phyloP scores from a whole-genome alignment of 2,888 invertebrate genomes.

The Polydrusus tereticollis region DNA sequence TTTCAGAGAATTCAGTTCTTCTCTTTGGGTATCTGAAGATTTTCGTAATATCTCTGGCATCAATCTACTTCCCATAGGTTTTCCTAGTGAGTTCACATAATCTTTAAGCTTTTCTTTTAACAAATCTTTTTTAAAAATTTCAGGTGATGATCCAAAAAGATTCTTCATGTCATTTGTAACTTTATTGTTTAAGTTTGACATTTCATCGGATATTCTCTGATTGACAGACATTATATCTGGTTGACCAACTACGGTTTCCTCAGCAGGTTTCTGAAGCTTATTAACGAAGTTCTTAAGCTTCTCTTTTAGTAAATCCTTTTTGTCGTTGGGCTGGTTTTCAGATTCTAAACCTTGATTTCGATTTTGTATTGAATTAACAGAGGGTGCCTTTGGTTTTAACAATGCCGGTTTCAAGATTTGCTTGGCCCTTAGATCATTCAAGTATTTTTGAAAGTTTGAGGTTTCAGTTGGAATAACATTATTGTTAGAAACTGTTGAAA shows the following conservation, averaged over 20 bases:
- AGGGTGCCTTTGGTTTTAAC: slow-evolving; percentile 13
- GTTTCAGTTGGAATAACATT: background rate
- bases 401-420: background rate
- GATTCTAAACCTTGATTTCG: background rate
- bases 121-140: slow-evolving; percentile 5
- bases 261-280: slow-evolving; percentile 20
- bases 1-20: slow-evolving; percentile 17
- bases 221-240: background rate
- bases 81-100: slow-evolving; percentile 18
- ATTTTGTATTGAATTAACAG: background rate
- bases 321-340: background rate
- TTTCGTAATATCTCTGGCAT: background rate
- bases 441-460: slow-evolving; percentile 23
- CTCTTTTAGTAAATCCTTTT: slow-evolving; percentile 17
- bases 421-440: slow-evolving; percentile 10
- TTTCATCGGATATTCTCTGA: background rate
- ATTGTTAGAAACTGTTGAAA: background rate
- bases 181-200: background rate
- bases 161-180: slow-evolving; percentile 8
- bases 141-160: background rate
- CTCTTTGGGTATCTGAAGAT: slow-evolving; percentile 17
- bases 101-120: slow-evolving; percentile 26
- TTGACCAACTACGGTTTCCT: slow-evolving; percentile 2
- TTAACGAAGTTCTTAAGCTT: slow-evolving; percentile 25
- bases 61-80: background rate